Percentiles rank a stretch among this genome's conserved stretches.
These are phyloP conservation scores for Gasteruption jaculator DNA, from an alignment of 2,888 invertebrate species.

Conservation along the genomic window DNA sequence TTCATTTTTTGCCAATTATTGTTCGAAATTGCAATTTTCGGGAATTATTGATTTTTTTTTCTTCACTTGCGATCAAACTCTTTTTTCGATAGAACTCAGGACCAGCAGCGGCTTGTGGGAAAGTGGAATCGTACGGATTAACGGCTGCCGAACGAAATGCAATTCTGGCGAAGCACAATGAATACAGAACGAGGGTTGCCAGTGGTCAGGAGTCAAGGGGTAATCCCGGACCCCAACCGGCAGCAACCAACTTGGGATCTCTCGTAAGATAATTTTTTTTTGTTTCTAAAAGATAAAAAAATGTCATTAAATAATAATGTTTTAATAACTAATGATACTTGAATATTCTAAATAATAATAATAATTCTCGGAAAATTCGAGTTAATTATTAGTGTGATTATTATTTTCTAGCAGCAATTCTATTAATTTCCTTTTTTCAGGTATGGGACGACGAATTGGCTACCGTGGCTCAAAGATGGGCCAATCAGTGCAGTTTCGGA, in stretches of 20 bases:
- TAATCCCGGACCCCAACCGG: conserved; percentile 48
- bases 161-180: conserved; percentile 51
- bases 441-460: conserved; percentile 52
- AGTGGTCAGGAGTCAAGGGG: conserved; percentile 43
- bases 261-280: too few relatives aligned
- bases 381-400: too few relatives aligned
- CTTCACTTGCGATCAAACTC: too few relatives aligned
- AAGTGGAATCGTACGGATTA: too few relatives aligned
- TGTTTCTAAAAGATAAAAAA: neutral
- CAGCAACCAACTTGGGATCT: conserved; percentile 40
- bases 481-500: conserved; percentile 44
- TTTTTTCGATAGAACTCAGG: neutral
- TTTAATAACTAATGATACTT: too few relatives aligned
- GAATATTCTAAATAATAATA: too few relatives aligned
- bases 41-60: neutral
- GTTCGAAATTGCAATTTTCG: neutral
- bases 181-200: conserved; percentile 47
- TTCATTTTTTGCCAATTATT: too few relatives aligned
- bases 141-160: conserved; percentile 11
- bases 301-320: too few relatives aligned
- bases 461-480: conserved; percentile 47
- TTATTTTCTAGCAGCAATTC: too few relatives aligned
- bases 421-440: too few relatives aligned
- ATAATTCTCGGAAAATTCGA: too few relatives aligned
- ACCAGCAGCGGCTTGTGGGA: neutral